Evolutionary conservation across 1,140 invertebrate genomes (phyloP).

Genomic region (Wiebesia pumilae): DNA sequence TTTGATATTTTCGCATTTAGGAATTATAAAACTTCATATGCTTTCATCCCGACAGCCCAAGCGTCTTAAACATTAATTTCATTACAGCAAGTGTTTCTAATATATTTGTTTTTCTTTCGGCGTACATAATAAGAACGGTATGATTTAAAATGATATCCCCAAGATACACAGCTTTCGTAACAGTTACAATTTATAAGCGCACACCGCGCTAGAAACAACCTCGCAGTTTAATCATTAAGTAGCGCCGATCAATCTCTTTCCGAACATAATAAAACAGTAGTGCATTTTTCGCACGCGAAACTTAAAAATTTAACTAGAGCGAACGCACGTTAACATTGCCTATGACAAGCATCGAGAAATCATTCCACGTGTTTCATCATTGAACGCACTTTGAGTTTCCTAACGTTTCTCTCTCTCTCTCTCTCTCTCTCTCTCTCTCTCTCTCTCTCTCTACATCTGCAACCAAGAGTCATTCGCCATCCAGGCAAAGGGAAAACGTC

Average conservation of each 20-base stretch:
- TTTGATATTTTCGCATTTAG: slow-evolving; percentile 3
- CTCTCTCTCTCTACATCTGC: too few species aligned
- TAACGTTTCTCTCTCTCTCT: not conserved
- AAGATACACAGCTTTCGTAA: not conserved
- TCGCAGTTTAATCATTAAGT: not conserved
- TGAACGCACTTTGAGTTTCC: not conserved
- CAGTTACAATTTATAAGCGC: slow-evolving; percentile 16
- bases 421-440: too few species aligned
- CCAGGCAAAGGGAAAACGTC: not conserved
- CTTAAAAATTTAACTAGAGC: not conserved
- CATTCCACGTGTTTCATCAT: not conserved
- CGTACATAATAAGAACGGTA: not conserved
- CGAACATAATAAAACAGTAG: not conserved
- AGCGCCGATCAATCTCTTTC: not conserved
- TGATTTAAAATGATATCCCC: not conserved
- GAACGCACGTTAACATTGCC: too few species aligned
- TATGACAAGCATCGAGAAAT: not conserved
- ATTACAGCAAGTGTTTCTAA: slow-evolving; percentile 17
- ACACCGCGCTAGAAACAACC: not conserved
- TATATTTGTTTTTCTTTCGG: not conserved
- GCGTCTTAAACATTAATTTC: slow-evolving; percentile 8
- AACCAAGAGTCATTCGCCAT: not conserved
- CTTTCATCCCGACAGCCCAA: not conserved
- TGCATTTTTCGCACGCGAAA: not conserved
- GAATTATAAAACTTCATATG: not conserved